These are phyloP conservation scores for Anoplolepis gracilipes DNA, from an alignment of 1,140 invertebrate genomes.

Conservation along the genomic window DNA sequence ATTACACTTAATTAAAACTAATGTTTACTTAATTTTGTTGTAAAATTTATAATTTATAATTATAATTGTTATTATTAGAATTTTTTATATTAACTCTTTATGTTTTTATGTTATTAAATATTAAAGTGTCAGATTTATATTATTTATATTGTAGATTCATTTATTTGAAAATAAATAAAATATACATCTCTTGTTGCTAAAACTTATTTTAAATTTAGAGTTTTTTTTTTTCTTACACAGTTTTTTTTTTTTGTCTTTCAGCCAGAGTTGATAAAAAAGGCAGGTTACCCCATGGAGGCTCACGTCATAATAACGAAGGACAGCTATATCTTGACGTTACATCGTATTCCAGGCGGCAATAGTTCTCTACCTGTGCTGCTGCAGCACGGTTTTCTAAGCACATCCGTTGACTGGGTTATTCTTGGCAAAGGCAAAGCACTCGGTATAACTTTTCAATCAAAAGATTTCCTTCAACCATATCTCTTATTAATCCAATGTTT, in stretches of 20 bases:
- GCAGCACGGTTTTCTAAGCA: conserved; percentile 90
- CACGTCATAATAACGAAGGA: conserved; percentile 90
- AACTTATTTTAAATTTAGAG: too few relatives aligned
- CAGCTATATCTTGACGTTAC: conserved; percentile 90
- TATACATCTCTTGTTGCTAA: too few relatives aligned
- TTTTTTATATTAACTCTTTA: too few relatives aligned
- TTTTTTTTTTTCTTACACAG: neutral
- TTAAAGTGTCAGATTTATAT: neutral
- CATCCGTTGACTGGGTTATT: conserved; percentile 89
- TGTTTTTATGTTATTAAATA: too few relatives aligned
- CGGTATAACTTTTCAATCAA: conserved; percentile 82
- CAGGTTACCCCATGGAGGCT: conserved; percentile 90
- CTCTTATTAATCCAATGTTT: too few relatives aligned
- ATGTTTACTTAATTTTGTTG: too few relatives aligned
- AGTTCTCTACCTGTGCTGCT: conserved; percentile 85
- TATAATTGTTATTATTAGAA: too few relatives aligned
- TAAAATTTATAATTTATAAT: too few relatives aligned
- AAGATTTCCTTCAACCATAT: too few relatives aligned
- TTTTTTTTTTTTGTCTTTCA: conserved; percentile 77
- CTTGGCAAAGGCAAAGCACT: conserved; percentile 88
- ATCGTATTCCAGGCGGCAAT: conserved; percentile 88
- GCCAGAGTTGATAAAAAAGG: conserved; percentile 87
- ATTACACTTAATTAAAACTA: too few relatives aligned
- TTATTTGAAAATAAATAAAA: too few relatives aligned
- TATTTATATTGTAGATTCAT: neutral